phyloP scores from a whole-genome alignment of 2,113 vertebrate genomes.

The Stegostoma tigrinum region DNA sequence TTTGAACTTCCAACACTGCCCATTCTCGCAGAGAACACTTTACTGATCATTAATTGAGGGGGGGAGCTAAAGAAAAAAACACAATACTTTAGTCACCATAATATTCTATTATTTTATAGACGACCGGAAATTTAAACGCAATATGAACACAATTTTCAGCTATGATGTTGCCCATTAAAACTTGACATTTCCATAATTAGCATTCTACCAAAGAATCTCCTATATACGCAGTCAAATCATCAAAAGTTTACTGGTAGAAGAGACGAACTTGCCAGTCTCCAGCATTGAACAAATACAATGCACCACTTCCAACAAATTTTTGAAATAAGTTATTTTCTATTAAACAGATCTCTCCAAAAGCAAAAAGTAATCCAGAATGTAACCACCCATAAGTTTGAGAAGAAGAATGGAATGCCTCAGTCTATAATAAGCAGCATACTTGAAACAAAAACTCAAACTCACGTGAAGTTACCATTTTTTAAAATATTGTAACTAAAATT shows the following conservation, averaged over 20 bases:
- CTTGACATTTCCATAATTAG: not conserved
- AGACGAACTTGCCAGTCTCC: not conserved
- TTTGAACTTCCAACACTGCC: conserved; percentile 74
- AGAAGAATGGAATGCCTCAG: not conserved
- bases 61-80: conserved; percentile 62
- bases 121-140: not conserved
- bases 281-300: not conserved
- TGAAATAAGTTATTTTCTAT: not conserved
- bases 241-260: not conserved
- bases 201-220: not conserved
- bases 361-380: not conserved
- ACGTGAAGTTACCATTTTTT: not conserved
- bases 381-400: not conserved
- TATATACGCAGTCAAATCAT: not conserved
- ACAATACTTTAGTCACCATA: conserved; percentile 9
- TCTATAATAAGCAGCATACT: not conserved
- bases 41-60: conserved; percentile 81
- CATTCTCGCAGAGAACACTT: conserved; percentile 76
- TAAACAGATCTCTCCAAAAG: not conserved
- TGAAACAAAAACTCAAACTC: not conserved
- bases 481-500: not conserved
- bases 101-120: not conserved
- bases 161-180: not conserved
- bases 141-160: not conserved
- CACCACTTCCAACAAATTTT: not conserved